Evolutionary conservation across 2,113 vertebrate species (phyloP).

Genomic region (Macrotus californicus): DNA sequence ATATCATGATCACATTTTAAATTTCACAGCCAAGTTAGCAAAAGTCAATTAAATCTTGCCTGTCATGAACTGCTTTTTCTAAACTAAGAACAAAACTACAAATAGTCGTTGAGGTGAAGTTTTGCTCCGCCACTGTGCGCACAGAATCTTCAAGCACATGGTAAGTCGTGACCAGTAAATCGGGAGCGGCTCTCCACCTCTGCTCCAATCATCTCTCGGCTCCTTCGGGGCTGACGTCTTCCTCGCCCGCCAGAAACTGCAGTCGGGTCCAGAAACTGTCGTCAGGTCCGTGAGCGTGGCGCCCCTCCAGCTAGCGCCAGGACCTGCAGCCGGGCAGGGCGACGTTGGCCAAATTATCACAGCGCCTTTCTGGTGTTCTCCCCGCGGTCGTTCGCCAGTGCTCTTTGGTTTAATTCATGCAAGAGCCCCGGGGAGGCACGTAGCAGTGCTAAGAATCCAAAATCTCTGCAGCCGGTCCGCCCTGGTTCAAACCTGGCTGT

Average conservation of each 20-base stretch:
- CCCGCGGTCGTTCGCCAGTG: fast-evolving
- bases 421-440: no score
- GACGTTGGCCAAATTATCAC: not conserved
- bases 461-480: no score
- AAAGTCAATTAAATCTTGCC: not conserved
- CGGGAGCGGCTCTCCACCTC: no score
- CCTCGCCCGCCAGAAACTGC: fast-evolving
- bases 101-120: not conserved
- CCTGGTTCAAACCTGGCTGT: not conserved
- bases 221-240: fast-evolving
- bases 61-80: not conserved
- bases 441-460: not conserved
- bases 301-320: not conserved
- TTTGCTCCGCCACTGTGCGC: not conserved
- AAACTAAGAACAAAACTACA: not conserved
- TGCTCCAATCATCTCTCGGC: not conserved
- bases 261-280: no score
- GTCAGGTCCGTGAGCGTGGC: not conserved
- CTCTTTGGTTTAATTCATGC: not conserved
- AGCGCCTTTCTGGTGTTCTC: fast-evolving
- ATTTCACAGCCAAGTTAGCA: not conserved
- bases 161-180: not conserved
- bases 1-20: not conserved
- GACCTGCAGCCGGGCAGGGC: not conserved
- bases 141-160: not conserved